phyloP scores from a whole-genome alignment of 2,797 vertebrate species.

The Lutra lutra region DNA sequence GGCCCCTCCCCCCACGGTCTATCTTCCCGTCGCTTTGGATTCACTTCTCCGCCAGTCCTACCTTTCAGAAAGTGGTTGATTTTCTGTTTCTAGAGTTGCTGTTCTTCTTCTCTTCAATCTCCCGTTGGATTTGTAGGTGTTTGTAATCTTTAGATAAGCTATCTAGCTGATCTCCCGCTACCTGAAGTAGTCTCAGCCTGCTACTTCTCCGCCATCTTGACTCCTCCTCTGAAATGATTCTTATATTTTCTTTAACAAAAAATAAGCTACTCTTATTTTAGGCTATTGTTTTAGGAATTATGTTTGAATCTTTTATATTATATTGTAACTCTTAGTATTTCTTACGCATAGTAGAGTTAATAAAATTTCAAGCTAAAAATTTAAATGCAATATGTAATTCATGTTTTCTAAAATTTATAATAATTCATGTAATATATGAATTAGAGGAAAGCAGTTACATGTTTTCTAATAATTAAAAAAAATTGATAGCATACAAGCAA shows the following conservation, averaged over 20 bases:
- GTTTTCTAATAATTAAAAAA: neutral
- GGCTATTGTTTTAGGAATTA: neutral
- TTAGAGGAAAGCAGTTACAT: neutral
- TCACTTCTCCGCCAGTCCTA: no score
- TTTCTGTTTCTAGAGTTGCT: no score
- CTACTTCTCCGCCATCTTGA: no score
- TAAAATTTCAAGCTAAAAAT: conserved; percentile 22
- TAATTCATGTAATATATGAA: neutral
- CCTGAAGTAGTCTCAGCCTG: no score
- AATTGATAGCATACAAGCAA: neutral
- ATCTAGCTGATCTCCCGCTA: no score
- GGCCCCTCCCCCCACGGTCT: no score
- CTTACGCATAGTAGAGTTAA: neutral
- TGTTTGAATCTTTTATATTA: neutral
- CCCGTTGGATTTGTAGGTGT: no score
- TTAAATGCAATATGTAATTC: neutral
- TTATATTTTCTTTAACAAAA: neutral
- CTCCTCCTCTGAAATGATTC: no score
- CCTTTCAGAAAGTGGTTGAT: no score
- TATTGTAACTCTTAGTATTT: neutral
- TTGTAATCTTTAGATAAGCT: no score
- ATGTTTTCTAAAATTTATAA: neutral
- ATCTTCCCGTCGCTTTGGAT: no score
- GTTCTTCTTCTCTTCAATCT: no score
- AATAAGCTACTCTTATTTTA: neutral